Percentiles rank a stretch among this genome's conserved stretches.
These are phyloP conservation scores for Sinocyclocheilus rhinocerous DNA, from an alignment of 2,113 vertebrate genomes.

Conservation along the genomic window DNA sequence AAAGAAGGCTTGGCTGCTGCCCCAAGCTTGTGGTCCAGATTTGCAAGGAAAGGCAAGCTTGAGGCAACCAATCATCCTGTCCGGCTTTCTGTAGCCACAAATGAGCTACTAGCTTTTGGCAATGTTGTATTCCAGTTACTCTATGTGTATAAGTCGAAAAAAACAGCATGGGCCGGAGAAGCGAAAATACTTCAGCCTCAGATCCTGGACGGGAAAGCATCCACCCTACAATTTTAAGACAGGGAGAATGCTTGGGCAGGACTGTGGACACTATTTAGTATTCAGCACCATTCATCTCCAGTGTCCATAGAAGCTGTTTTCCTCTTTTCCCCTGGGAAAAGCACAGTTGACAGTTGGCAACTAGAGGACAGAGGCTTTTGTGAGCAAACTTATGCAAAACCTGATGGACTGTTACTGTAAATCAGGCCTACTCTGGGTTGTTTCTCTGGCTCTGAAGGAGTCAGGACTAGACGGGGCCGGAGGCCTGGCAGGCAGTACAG, in stretches of 20 bases:
- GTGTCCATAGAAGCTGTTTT: neutral
- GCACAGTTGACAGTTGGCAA: neutral
- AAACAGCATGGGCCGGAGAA: neutral
- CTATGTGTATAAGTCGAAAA: neutral
- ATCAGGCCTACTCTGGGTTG: neutral
- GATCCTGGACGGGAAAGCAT: constrained; percentile 19
- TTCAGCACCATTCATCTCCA: neutral
- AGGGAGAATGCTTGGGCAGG: neutral
- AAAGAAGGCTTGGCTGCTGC: neutral
- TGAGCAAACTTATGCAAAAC: constrained; percentile 17
- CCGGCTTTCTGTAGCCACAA: neutral
- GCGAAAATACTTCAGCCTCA: constrained; percentile 21
- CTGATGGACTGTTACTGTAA: constrained; percentile 23
- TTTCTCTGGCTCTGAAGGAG: neutral
- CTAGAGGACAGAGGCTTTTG: constrained; percentile 11
- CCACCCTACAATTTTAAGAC: constrained; percentile 38
- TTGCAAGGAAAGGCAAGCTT: neutral
- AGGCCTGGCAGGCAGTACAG: constrained; percentile 17
- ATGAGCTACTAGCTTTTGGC: neutral
- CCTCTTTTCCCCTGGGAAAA: neutral
- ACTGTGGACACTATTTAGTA: constrained; percentile 8
- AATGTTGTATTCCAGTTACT: constrained; percentile 25
- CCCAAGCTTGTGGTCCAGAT: constrained; percentile 27
- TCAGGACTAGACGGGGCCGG: neutral
- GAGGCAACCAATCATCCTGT: constrained; percentile 5